Evolutionary conservation across 2,113 vertebrate species (phyloP).

Genomic region (Syngnathoides biaculeatus): DNA sequence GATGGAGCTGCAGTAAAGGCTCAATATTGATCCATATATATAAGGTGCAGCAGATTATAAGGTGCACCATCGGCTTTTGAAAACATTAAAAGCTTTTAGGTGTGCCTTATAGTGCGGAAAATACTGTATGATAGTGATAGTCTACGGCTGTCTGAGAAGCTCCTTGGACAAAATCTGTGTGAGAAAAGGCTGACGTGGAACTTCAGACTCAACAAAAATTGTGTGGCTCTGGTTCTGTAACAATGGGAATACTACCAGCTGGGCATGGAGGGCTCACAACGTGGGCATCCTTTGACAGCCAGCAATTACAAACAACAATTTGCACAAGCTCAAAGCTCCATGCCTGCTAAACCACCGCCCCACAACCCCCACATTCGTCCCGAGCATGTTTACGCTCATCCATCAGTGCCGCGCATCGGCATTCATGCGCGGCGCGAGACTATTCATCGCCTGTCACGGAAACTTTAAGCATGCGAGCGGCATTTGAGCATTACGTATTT

Average conservation of each 20-base stretch:
- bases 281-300: background rate
- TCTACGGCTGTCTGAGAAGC: too few species aligned
- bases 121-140: too few species aligned
- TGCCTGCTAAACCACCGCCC: background rate
- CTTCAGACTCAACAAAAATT: background rate
- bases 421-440: background rate
- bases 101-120: too few species aligned
- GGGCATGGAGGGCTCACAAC: background rate
- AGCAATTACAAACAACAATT: background rate
- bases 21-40: too few species aligned
- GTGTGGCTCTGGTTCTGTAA: background rate
- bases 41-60: too few species aligned
- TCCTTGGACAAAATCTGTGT: background rate
- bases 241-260: background rate
- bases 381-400: background rate
- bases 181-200: background rate
- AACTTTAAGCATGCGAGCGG: slow-evolving; percentile 7
- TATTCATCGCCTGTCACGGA: slow-evolving; percentile 16
- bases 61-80: too few species aligned
- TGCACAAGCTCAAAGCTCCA: background rate
- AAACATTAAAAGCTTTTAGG: too few species aligned
- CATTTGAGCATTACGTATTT: slow-evolving; percentile 44
- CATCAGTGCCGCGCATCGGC: background rate
- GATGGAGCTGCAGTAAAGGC: too few species aligned
- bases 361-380: too few species aligned